Conservation (phyloP, 1,140 invertebrate species). For the Diorhabda sublineata region DNA sequence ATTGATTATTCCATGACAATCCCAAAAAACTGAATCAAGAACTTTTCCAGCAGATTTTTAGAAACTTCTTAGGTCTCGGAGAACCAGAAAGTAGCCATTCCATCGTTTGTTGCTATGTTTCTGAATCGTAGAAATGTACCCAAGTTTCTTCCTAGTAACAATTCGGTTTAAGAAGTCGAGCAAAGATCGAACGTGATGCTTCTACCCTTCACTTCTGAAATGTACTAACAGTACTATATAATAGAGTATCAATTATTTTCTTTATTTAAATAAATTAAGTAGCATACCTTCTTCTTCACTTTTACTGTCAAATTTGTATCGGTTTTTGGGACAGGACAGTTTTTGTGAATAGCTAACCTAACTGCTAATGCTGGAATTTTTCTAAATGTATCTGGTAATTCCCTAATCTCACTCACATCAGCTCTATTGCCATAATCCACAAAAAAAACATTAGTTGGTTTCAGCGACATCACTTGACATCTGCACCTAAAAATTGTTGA, state of each 20-base stretch:
- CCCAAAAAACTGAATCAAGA: no score
- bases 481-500: constrained; percentile 12
- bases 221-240: neutral
- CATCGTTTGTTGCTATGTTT: no score
- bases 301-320: constrained; percentile 8
- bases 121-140: no score
- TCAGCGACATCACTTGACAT: constrained; percentile 3
- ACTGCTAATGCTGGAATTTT: constrained; percentile 15
- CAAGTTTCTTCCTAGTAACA: no score
- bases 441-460: constrained; percentile 18
- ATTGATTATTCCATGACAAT: no score
- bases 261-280: no score
- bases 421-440: constrained; percentile 25
- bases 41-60: no score
- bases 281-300: constrained; percentile 15
- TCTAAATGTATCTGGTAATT: constrained; percentile 12
- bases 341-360: constrained; percentile 10
- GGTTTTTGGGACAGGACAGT: neutral
- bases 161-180: no score
- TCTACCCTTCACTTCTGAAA: no score
- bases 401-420: constrained; percentile 8
- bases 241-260: neutral
- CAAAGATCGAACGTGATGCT: no score
- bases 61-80: no score
- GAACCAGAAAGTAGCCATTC: no score